phyloP scores from a whole-genome alignment of 2,888 invertebrate species.

The Erebia palarica region DNA sequence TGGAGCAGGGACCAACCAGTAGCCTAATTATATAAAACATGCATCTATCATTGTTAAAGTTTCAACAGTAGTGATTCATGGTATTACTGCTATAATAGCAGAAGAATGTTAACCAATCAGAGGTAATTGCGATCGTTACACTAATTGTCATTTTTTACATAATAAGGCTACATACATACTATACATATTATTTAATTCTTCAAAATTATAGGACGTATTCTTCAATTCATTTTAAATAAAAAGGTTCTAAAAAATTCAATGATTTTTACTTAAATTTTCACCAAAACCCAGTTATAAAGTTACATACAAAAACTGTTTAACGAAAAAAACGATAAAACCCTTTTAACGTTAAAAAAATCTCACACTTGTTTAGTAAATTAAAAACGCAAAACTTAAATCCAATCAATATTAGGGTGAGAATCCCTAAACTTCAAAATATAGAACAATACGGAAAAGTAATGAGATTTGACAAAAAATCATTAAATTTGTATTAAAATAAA shows the following conservation, averaged over 20 bases:
- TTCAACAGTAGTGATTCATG: too few relatives aligned
- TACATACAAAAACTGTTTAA: not conserved
- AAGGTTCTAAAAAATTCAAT: not conserved
- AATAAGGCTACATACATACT: too few relatives aligned
- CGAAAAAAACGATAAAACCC: not conserved
- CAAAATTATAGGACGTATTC: too few relatives aligned
- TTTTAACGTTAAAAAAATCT: not conserved
- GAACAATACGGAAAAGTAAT: not conserved
- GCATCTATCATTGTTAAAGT: too few relatives aligned
- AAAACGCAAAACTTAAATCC: not conserved
- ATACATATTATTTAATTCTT: too few relatives aligned
- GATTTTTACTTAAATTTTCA: not conserved
- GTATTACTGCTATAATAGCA: too few relatives aligned
- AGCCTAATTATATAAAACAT: too few relatives aligned
- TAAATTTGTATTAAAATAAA: not conserved
- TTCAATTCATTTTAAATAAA: too few relatives aligned
- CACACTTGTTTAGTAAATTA: not conserved
- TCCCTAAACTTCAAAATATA: not conserved
- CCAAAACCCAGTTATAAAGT: slow-evolving; percentile 2
- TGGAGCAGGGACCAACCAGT: too few relatives aligned
- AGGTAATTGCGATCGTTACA: too few relatives aligned
- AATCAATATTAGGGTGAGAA: not conserved
- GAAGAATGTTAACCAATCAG: too few relatives aligned
- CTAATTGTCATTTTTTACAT: too few relatives aligned
- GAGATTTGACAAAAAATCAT: not conserved